Evolutionary conservation across 2,113 vertebrate species (phyloP), one percentile per base, ranked within the genome.

Genomic region (Canis aureus): DNA sequence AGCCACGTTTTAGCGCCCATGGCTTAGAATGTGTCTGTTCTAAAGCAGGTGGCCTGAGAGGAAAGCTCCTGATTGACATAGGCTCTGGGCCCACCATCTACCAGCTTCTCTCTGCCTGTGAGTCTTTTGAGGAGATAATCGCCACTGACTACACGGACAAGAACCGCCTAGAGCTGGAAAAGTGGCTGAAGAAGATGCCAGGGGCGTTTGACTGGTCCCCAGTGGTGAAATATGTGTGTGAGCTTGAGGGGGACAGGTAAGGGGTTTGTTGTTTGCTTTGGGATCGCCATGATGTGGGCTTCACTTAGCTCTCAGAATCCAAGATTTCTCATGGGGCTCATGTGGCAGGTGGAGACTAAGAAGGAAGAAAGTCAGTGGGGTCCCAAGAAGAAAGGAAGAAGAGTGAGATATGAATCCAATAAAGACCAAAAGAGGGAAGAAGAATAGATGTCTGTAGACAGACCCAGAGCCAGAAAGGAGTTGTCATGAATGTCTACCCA

Each of bases 191-290:
- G 71, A 97, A 97, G 2, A 92, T 96, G 32, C 95, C 81, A 0
- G 97, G 74, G 0, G 93, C 91, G 3, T 98, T 97, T 35, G 94
- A 98, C 95, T 98, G 98, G 98, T 93, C 83, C 74, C 94, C 91
- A 8, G 67, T 93, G 78, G 95, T 97, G 38, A 96, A 97, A 66
- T 96, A 87, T 3, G 90, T 98, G 32, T 97, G 98, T 89, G 94
- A 98, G 55, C 64, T 98, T n/a, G 95, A 98, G 86, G 97, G 97
- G 2, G 94, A 95, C 82, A 98, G 96, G 98, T 97, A 96, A 49
- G 78, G 9, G 22, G 38, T 5, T 19, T 17, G 5, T 5, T 32
- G 60, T 23, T 49, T 62, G 32, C 2, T 57, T 84, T 76, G 16
- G 16, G 23, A 9, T n/a, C n/a, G 49, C 51, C 35, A 7, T 38